Evolutionary conservation across 2,113 vertebrate genomes (phyloP).

Genomic region (Misgurnus anguillicaudatus): DNA sequence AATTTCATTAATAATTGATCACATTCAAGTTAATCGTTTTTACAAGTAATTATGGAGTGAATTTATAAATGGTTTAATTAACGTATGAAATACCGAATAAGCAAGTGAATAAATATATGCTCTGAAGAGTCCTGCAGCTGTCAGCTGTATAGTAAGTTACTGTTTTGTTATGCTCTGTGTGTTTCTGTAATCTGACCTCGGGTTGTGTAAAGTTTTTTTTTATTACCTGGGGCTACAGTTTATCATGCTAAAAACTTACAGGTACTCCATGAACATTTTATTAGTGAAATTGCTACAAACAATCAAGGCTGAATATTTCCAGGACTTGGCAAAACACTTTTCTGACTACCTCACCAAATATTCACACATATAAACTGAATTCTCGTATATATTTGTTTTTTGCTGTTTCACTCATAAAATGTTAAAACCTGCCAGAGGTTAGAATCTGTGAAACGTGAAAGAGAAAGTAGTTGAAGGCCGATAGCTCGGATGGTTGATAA

Average conservation of each 20-base stretch:
- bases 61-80: background rate
- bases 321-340: background rate
- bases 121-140: background rate
- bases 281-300: conserved; percentile 2
- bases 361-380: background rate
- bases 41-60: no score
- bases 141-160: background rate
- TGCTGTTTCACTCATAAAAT: background rate
- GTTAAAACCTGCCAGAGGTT: background rate
- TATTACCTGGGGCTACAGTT: conserved; percentile 7
- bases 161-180: background rate
- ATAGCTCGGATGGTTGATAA: background rate
- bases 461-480: background rate
- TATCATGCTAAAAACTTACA: conserved; percentile 1
- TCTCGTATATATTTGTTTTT: background rate
- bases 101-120: background rate
- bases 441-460: background rate
- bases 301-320: background rate
- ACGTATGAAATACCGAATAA: background rate
- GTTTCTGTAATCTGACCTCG: conserved; percentile 7
- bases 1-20: no score
- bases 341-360: background rate
- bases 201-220: conserved; percentile 12
- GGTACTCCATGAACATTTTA: conserved; percentile 14
- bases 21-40: no score